Conservation (phyloP, 2,113 vertebrate genomes). For the Damaliscus lunatus region DNA sequence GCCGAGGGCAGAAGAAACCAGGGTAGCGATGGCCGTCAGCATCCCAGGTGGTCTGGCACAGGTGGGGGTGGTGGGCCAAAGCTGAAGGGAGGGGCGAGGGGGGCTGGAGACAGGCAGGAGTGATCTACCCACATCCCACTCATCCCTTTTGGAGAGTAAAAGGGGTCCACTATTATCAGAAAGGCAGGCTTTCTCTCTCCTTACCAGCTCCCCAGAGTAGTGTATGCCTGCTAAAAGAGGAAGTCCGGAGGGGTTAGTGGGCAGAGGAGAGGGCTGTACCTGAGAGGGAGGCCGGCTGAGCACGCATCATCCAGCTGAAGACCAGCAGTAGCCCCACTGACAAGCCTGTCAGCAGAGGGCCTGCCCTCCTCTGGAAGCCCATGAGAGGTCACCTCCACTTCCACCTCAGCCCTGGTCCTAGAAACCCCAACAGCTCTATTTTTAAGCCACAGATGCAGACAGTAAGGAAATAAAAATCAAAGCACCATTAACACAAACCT, state of each 20-base stretch:
- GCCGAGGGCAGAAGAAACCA: conserved; percentile 83
- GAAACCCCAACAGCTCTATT: background rate
- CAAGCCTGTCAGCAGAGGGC: background rate
- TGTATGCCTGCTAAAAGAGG: background rate
- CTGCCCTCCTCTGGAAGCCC: background rate
- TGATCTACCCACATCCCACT: background rate
- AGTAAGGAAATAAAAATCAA: background rate
- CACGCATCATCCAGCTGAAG: background rate
- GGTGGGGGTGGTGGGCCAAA: conserved; percentile 62
- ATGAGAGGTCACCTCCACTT: background rate
- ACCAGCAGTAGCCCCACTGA: background rate
- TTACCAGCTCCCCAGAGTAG: background rate
- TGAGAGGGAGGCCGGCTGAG: background rate
- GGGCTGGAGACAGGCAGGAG: background rate
- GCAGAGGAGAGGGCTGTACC: background rate
- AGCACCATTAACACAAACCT: background rate
- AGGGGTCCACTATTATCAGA: background rate
- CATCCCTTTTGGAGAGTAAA: background rate
- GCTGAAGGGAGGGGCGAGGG: background rate
- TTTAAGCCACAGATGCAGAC: background rate
- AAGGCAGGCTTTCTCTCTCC: background rate
- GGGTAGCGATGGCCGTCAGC: conserved; percentile 61
- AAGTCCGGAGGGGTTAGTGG: background rate
- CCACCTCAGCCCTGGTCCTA: background rate
- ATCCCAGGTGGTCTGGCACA: conserved; percentile 78